Percentiles rank a stretch among this genome's conserved stretches.
phyloP scores from a whole-genome alignment of 2,113 vertebrate species.

The Motacilla alba region DNA sequence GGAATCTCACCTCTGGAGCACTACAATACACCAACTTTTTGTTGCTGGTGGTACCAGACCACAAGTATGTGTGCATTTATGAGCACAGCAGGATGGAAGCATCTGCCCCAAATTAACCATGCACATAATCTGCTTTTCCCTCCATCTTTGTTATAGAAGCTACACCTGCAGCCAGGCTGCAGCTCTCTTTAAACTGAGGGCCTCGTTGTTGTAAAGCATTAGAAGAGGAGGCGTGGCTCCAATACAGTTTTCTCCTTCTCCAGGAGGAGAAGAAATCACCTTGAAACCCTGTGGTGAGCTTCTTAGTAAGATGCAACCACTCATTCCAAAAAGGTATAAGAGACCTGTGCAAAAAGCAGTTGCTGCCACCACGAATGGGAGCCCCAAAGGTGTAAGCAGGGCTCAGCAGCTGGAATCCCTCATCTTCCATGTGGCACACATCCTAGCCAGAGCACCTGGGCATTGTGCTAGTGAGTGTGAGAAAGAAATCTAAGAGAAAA shows the following conservation, averaged over 20 bases:
- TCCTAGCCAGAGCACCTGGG: background rate
- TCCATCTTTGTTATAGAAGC: background rate
- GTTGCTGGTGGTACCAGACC: background rate
- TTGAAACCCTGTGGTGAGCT: background rate
- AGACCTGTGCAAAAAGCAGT: background rate
- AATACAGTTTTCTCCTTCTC: background rate
- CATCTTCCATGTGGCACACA: background rate
- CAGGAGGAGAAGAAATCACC: background rate
- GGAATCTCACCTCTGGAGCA: background rate
- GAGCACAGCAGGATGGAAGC: background rate
- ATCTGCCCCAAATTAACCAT: background rate
- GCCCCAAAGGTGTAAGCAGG: background rate
- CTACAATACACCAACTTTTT: background rate
- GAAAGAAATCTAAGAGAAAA: background rate
- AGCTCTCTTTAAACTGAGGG: background rate
- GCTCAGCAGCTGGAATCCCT: background rate
- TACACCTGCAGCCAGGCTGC: background rate
- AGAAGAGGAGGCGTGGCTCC: accelerated
- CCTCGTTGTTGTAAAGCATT: accelerated
- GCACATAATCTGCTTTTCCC: background rate
- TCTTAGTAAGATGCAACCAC: background rate
- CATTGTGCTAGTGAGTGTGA: accelerated
- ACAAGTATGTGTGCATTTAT: background rate
- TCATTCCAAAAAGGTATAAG: background rate
- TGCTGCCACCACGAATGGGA: background rate